A percentile compares a stretch with the other conserved stretches of the same genome.
These are phyloP conservation scores for Trematomus loennbergii DNA, from an alignment of 2,113 vertebrate genomes.

Conservation along the genomic window DNA sequence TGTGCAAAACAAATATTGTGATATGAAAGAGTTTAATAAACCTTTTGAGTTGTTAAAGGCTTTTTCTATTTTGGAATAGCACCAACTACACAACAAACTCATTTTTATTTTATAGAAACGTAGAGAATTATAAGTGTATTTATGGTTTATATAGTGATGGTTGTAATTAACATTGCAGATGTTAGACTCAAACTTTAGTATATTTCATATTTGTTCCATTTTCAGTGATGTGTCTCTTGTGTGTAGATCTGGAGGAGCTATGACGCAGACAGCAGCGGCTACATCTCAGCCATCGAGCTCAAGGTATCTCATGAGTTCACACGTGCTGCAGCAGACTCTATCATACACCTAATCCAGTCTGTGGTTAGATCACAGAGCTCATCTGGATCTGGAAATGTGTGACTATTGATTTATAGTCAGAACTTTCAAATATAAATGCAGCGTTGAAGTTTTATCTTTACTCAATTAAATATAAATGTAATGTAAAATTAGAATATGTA, in stretches of 20 bases:
- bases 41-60: background rate
- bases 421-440: no score
- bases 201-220: no score
- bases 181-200: background rate
- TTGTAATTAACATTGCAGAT: background rate
- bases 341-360: no score
- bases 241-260: slow-evolving; percentile 94
- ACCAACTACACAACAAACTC: background rate
- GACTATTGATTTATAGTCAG: no score
- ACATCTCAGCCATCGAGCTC: slow-evolving; percentile 91
- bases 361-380: background rate
- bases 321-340: background rate
- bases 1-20: background rate
- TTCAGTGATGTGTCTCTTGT: background rate
- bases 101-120: background rate
- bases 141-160: background rate
- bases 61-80: no score
- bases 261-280: slow-evolving; percentile 94
- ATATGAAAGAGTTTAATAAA: background rate
- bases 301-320: slow-evolving; percentile 73
- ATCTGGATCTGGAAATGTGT: background rate
- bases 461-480: no score
- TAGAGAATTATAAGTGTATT: background rate
- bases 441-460: no score
- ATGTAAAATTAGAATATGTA: no score